phyloP scores from a whole-genome alignment of 2,888 invertebrate genomes.

The Eudasyphora cyanicolor region DNA sequence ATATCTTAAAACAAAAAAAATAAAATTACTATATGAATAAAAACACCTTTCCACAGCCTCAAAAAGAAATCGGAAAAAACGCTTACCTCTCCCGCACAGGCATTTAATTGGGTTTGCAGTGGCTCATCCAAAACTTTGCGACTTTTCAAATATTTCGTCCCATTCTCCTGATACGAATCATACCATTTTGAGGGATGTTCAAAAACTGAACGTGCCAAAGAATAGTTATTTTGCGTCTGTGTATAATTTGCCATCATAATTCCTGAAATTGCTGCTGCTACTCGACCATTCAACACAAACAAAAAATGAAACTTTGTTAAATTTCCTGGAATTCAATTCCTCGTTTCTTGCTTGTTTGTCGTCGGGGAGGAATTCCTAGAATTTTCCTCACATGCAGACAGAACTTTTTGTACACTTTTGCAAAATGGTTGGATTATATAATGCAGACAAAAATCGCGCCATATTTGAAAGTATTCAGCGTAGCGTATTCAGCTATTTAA shows the following conservation, averaged over 20 bases:
- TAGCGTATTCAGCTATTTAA: neutral
- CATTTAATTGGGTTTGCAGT: constrained; percentile 64
- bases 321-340: constrained; percentile 21
- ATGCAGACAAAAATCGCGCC: constrained; percentile 28
- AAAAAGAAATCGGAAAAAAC: neutral
- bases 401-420: neutral
- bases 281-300: constrained; percentile 32
- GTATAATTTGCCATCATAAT: constrained; percentile 48
- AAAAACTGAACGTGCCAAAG: constrained; percentile 64
- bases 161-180: constrained; percentile 71
- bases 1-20: constrained; percentile 65
- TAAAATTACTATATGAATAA: neutral
- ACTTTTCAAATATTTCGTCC: constrained; percentile 72
- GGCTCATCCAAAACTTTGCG: constrained; percentile 36
- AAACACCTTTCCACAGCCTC: neutral
- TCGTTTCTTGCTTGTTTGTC: constrained; percentile 11
- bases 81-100: constrained; percentile 74
- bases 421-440: neutral
- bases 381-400: constrained; percentile 30
- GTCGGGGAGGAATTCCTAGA: constrained; percentile 27
- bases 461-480: constrained; percentile 11
- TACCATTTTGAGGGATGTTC: constrained; percentile 67
- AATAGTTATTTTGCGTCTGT: constrained; percentile 19
- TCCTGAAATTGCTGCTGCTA: neutral
- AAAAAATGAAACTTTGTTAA: neutral